These are phyloP conservation scores for Cetonia aurata DNA, from an alignment of 2,888 invertebrate genomes.

Conservation along the genomic window DNA sequence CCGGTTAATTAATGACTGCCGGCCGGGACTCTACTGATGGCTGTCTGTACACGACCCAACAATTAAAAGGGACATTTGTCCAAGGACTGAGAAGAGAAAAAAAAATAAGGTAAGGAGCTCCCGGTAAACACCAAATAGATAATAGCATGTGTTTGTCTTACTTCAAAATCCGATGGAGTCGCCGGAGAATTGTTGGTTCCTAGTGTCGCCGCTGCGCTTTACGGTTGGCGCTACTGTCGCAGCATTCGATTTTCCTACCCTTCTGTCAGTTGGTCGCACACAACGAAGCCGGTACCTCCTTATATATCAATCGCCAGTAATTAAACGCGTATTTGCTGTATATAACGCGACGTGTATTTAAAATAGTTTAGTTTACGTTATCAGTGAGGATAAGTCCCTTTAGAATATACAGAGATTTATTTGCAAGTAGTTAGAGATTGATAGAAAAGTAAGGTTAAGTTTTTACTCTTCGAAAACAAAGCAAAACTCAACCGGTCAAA, in stretches of 20 bases:
- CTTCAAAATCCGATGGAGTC: conserved; percentile 45
- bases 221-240: conserved; percentile 57
- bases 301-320: conserved; percentile 53
- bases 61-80: conserved; percentile 12
- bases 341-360: conserved; percentile 4
- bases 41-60: neutral
- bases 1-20: too few relatives aligned
- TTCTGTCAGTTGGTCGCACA: conserved; percentile 48
- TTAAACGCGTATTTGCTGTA: conserved; percentile 39
- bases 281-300: conserved; percentile 52
- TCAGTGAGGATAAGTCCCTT: too few relatives aligned
- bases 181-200: conserved; percentile 42
- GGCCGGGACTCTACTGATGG: neutral
- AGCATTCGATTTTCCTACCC: conserved; percentile 61
- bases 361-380: neutral
- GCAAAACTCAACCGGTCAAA: neutral
- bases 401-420: neutral
- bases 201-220: conserved; percentile 53
- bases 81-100: neutral
- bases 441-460: neutral
- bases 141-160: conserved; percentile 44
- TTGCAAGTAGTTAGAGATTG: neutral
- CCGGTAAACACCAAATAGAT: conserved; percentile 32
- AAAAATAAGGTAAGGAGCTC: neutral
- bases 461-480: conserved; percentile 13